Base-by-base conservation (phyloP, 2,888 invertebrate species). In the Ophioninae sp. region DNA sequence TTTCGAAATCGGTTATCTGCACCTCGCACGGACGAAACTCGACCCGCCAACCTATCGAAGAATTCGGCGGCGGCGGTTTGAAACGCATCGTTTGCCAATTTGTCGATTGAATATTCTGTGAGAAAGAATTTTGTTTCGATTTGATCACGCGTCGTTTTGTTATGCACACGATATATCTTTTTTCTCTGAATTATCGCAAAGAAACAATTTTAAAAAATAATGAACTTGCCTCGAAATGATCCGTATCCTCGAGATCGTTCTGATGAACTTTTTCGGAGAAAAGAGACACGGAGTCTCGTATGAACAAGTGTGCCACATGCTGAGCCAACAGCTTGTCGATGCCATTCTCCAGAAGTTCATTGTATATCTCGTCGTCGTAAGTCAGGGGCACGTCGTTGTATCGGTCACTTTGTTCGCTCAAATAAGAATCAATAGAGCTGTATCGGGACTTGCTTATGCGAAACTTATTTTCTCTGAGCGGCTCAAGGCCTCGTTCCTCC, bases 41-140 rank as follows among this genome's bases (percentile, higher is more conserved):
- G 0, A 99, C 99, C 87, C 99, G 95, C 99, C 99, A 99, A 57
- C 99, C 99, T 90, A 99, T 99, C 72, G 97, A 95, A 8, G 98
- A 98, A 92, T 98, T 96, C 0, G 98, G 98, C 37, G 99, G 98
- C 64, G 99, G 99, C 44, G 99, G 99, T 94, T 99, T 99, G 94
- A 99, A 99, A 61, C 98, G 95, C 98, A 99, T 98, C 50, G 99
- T 98, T 94, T 99, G 99, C 99, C 99, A 99, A 94, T 99, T 99
- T 41, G 99, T 99, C 0, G 99, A 99, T 92, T 99, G 99, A 88
- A 99, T 98, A 92, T 99, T 99, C 97, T 98, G 92, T 3, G 92
- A 92, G 44, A 23, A 57, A 56, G 39, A 23, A 62, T 10, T 64
- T 44, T 6, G 10, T 44, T 39, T 21, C 30, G 56, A 80, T 37